Percentiles rank a stretch among this genome's conserved stretches.
phyloP scores from a whole-genome alignment of 2,113 vertebrate species.

The Phyllostomus hastatus region DNA sequence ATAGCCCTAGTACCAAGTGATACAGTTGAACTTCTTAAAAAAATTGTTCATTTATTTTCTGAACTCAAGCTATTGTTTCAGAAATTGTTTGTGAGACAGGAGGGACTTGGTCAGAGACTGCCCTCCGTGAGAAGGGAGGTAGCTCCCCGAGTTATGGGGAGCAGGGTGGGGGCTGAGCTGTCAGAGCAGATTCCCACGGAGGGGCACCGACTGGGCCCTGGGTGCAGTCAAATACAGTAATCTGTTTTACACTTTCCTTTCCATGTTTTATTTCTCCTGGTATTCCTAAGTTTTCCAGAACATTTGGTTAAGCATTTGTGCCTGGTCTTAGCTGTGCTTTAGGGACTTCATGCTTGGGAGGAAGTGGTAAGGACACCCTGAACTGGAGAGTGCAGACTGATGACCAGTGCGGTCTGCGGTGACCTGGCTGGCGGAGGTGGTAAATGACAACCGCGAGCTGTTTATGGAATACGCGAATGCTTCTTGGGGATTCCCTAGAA shows the following conservation, averaged over 20 bases:
- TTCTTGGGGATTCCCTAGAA: neutral
- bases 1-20: constrained; percentile 12
- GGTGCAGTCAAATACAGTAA: neutral
- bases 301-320: neutral
- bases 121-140: neutral
- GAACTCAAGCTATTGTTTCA: neutral
- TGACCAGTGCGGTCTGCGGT: neutral
- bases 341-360: neutral
- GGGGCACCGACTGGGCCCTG: neutral
- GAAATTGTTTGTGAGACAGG: neutral
- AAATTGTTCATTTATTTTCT: constrained; percentile 11
- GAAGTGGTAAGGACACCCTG: neutral
- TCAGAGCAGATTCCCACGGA: neutral
- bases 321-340: neutral
- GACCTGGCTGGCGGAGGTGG: neutral
- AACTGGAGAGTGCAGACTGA: neutral
- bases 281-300: neutral
- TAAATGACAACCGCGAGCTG: neutral
- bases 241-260: neutral
- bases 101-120: neutral
- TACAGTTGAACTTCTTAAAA: neutral
- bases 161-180: neutral
- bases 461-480: neutral
- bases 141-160: neutral
- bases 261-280: neutral